A percentile compares a stretch with the other conserved stretches of the same genome.
These are phyloP conservation scores for Regulus satrapa DNA, from an alignment of 2,113 vertebrate genomes.

Conservation along the genomic window DNA sequence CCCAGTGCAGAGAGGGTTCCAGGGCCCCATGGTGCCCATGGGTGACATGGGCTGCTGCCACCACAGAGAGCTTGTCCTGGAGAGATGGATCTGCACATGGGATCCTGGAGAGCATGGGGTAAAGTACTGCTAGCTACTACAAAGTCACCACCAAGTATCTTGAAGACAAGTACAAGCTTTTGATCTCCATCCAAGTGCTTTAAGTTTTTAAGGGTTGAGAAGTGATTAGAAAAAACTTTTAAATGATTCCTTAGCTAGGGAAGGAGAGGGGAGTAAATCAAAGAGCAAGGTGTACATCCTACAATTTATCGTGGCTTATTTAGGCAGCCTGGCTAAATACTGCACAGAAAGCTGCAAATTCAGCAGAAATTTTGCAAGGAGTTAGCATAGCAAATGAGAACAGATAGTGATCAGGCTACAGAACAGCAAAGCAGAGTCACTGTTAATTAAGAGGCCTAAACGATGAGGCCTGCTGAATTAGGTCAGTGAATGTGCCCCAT, in stretches of 20 bases:
- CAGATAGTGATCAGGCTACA: slow-evolving; percentile 23
- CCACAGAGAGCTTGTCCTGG: not conserved
- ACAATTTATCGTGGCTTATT: not conserved
- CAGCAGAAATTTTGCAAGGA: slow-evolving; percentile 34
- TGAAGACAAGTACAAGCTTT: not conserved
- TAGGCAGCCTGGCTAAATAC: slow-evolving; percentile 31
- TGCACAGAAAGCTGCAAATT: not conserved
- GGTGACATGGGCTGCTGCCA: not conserved
- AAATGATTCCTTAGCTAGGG: not conserved
- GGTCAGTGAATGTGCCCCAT: slow-evolving; percentile 32
- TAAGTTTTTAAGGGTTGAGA: slow-evolving; percentile 1
- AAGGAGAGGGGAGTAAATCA: slow-evolving; percentile 31
- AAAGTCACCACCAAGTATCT: not conserved
- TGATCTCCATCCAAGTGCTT: not conserved
- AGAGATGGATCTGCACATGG: not conserved
- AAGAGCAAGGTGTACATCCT: not conserved
- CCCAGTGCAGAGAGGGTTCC: not conserved
- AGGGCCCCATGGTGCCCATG: not conserved
- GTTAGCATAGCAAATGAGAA: slow-evolving; percentile 12
- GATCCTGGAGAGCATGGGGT: not conserved
- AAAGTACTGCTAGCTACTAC: not conserved
- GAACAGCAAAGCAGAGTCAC: slow-evolving; percentile 25
- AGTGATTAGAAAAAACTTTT: slow-evolving; percentile 2
- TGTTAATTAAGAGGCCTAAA: slow-evolving; percentile 52
- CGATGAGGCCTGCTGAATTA: not conserved